A percentile compares a stretch with the other conserved stretches of the same genome.
Evolutionary conservation across 1,140 invertebrate species (phyloP).

Genomic region (Lanistes nyassanus): DNA sequence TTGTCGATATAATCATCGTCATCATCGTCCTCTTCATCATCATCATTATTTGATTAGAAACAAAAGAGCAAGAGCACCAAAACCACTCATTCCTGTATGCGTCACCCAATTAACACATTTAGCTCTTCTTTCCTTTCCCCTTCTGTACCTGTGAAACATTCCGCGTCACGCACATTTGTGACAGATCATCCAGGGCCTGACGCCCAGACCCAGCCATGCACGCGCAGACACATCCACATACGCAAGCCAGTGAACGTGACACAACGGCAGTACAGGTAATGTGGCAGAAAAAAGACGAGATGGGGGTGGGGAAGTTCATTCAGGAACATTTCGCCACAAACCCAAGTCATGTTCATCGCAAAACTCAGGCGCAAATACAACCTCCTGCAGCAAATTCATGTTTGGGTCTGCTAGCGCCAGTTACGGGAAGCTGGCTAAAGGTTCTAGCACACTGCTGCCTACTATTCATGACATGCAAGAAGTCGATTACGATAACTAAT

Average conservation of each 20-base stretch:
- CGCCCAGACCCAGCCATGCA: not conserved
- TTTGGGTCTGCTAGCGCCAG: not conserved
- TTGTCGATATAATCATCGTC: too few species aligned
- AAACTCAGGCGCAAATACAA: not conserved
- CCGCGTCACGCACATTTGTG: too few species aligned
- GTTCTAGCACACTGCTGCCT: too few species aligned
- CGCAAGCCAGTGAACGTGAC: not conserved
- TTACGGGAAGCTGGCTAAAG: too few species aligned
- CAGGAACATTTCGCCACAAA: not conserved
- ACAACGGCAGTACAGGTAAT: not conserved
- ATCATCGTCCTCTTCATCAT: not conserved
- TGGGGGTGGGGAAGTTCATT: not conserved
- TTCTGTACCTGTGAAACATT: too few species aligned
- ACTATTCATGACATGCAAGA: too few species aligned
- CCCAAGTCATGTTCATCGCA: not conserved
- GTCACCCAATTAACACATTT: not conserved
- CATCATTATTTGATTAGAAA: not conserved
- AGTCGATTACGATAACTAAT: too few species aligned
- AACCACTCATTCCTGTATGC: not conserved
- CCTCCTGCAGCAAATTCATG: not conserved
- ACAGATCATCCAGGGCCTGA: not conserved
- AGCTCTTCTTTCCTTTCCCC: not conserved
- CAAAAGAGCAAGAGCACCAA: not conserved
- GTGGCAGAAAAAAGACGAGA: not conserved
- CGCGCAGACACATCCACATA: constrained; percentile 4